phyloP scores from a whole-genome alignment of 2,113 vertebrate genomes.

The Xyliphius kryptos region DNA sequence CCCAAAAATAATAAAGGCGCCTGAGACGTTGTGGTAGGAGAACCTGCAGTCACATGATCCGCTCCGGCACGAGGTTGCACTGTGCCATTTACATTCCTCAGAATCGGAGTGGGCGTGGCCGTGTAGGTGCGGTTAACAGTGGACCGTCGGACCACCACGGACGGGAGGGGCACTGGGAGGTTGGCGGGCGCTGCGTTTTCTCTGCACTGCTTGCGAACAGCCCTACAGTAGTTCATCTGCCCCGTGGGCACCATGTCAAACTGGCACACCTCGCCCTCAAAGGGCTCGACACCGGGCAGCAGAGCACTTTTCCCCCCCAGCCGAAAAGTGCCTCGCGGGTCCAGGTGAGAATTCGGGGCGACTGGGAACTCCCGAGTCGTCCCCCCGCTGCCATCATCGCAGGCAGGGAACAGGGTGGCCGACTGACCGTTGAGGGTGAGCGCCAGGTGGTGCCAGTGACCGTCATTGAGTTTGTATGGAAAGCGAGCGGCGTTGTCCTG shows the following conservation, averaged over 20 bases:
- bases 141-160: slow-evolving; percentile 46
- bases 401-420: slow-evolving; percentile 85
- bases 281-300: slow-evolving; percentile 70
- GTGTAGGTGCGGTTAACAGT: slow-evolving; percentile 50
- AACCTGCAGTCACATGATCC: no score
- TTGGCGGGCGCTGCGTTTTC: slow-evolving; percentile 75
- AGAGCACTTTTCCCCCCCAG: slow-evolving; percentile 78
- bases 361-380: slow-evolving; percentile 18
- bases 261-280: slow-evolving; percentile 94
- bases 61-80: no score
- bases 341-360: slow-evolving; percentile 50
- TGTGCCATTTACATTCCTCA: no score
- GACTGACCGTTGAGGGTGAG: slow-evolving; percentile 72
- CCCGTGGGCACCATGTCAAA: slow-evolving; percentile 86
- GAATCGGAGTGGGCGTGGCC: slow-evolving; percentile 4
- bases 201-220: slow-evolving; percentile 89
- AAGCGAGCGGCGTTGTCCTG: slow-evolving; percentile 80
- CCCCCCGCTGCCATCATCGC: slow-evolving; percentile 67
- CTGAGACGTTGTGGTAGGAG: no score
- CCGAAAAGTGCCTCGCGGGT: slow-evolving; percentile 83
- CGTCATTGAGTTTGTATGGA: slow-evolving; percentile 84
- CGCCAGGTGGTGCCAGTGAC: slow-evolving; percentile 89
- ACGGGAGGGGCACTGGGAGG: slow-evolving; percentile 68
- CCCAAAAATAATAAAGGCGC: no score
- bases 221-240: slow-evolving; percentile 90